phyloP scores from a whole-genome alignment of 2,113 vertebrate species.

The Myotis davidii region DNA sequence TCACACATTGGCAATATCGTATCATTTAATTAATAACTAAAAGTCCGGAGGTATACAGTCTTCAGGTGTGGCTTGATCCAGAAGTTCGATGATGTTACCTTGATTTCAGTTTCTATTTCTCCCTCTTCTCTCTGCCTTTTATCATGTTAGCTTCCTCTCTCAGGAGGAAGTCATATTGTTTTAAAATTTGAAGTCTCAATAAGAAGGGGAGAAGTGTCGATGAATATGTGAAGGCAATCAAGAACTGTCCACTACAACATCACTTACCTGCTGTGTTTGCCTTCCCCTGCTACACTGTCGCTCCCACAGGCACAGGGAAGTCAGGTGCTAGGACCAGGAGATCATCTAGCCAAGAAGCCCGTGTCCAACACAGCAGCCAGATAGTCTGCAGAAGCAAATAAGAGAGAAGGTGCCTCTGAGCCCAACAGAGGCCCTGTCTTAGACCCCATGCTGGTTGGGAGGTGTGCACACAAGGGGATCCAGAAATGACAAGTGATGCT shows the following conservation, averaged over 20 bases:
- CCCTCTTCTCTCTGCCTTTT: background rate
- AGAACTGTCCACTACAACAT: background rate
- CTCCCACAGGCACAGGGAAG: background rate
- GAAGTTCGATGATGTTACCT: background rate
- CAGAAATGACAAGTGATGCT: background rate
- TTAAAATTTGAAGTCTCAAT: background rate
- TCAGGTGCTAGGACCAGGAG: too few relatives aligned
- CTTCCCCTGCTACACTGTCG: background rate
- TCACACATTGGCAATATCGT: background rate
- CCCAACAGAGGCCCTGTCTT: background rate
- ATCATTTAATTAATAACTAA: background rate
- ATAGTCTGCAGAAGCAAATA: background rate
- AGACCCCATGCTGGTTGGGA: background rate
- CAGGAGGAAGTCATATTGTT: background rate
- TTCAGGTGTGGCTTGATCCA: background rate
- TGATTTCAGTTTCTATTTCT: background rate
- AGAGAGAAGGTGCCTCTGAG: background rate
- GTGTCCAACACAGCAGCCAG: background rate
- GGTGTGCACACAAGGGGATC: background rate
- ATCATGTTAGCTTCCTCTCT: background rate
- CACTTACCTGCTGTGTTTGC: background rate
- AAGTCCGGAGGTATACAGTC: background rate
- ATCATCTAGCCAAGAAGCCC: background rate
- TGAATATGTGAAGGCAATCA: background rate
- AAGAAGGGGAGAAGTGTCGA: background rate